Evolutionary conservation across 2,888 invertebrate species (phyloP).

Genomic region (Troglohyphantes excavatus): DNA sequence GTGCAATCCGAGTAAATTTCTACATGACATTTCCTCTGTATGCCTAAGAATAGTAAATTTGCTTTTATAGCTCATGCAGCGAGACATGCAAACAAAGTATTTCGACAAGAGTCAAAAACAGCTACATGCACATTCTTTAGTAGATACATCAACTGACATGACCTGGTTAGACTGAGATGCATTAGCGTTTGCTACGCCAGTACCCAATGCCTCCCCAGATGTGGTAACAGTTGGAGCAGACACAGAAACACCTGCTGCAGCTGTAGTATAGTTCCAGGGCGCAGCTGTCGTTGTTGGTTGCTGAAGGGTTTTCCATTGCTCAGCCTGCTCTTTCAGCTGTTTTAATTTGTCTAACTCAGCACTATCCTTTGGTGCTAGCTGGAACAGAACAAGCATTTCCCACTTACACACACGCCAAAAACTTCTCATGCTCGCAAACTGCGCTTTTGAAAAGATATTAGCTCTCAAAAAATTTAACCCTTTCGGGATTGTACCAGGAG

Average conservation of each 20-base stretch:
- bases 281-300: constrained; percentile 49
- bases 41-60: no score
- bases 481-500: no score
- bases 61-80: no score
- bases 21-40: no score
- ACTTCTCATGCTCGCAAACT: no score
- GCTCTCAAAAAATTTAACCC: no score
- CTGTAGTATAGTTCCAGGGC: constrained; percentile 46
- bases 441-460: no score
- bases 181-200: constrained; percentile 16
- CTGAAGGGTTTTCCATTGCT: constrained; percentile 71
- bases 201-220: constrained; percentile 19
- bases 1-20: no score
- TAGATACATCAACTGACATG: constrained; percentile 16
- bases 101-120: neutral
- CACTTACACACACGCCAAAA: constrained; percentile 1
- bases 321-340: constrained; percentile 71
- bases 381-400: constrained; percentile 48
- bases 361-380: constrained; percentile 52
- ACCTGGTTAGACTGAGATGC: constrained; percentile 31
- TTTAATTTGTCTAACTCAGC: constrained; percentile 65
- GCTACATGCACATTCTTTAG: constrained; percentile 18
- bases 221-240: constrained; percentile 42
- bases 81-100: no score
- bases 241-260: constrained; percentile 42